Evolutionary conservation across 2,797 vertebrate genomes (phyloP).

Genomic region (Anguilla anguilla): DNA sequence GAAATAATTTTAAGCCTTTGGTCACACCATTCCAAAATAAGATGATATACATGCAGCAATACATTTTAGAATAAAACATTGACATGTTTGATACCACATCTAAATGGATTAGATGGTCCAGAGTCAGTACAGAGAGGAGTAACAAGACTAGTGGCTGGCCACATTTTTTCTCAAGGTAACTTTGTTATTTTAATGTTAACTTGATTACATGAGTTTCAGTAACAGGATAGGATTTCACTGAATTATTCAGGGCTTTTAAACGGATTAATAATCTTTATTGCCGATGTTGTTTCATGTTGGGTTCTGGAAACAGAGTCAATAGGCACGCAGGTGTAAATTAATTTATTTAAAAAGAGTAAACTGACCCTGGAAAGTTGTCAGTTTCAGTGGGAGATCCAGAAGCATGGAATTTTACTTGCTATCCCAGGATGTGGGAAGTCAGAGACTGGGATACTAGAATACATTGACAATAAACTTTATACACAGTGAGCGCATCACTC

Average conservation of each 20-base stretch:
- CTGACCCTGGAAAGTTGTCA: not conserved
- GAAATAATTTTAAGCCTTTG: not conserved
- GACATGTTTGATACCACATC: not conserved
- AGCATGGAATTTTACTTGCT: not conserved
- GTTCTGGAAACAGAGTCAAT: not conserved
- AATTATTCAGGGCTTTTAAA: constrained; percentile 7
- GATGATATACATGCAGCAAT: not conserved
- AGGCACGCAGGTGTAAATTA: not conserved
- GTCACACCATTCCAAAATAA: too few relatives aligned
- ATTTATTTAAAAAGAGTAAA: not conserved
- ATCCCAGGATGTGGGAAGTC: not conserved
- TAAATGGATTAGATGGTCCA: not conserved
- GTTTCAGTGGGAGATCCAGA: not conserved
- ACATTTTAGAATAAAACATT: not conserved
- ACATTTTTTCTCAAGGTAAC: not conserved
- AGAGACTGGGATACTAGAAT: not conserved
- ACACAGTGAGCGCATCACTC: not conserved
- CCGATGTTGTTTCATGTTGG: not conserved
- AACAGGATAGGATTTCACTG: not conserved
- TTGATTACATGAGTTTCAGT: not conserved
- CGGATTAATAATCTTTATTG: not conserved
- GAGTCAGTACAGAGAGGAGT: not conserved
- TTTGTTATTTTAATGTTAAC: not conserved
- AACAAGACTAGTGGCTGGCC: not conserved
- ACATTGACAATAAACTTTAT: not conserved